Conservation (phyloP, 2,888 invertebrate species). For the Sminthurides aquaticus region DNA sequence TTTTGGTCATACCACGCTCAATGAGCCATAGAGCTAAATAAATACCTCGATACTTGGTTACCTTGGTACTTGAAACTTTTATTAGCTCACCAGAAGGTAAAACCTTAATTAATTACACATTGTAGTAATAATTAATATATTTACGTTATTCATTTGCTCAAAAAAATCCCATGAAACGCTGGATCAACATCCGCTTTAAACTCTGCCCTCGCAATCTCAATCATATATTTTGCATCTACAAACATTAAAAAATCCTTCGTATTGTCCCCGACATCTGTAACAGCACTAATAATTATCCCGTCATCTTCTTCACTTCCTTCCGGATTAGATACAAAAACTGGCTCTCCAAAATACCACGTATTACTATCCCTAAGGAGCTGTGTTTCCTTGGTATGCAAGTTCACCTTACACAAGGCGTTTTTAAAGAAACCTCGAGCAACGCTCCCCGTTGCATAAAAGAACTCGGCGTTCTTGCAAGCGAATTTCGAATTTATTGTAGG, state of each 20-base stretch:
- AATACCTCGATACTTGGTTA: too few species aligned
- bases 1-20: too few species aligned
- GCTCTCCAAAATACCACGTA: constrained; percentile 26
- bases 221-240: constrained; percentile 47
- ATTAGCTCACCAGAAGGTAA: too few species aligned
- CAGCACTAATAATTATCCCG: constrained; percentile 46
- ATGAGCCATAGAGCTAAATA: too few species aligned
- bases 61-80: too few species aligned
- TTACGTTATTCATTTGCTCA: too few species aligned
- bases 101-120: too few species aligned
- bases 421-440: constrained; percentile 18
- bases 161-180: constrained; percentile 45
- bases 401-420: constrained; percentile 30
- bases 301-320: constrained; percentile 49
- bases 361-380: constrained; percentile 25
- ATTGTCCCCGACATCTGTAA: constrained; percentile 43
- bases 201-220: constrained; percentile 46
- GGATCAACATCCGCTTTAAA: constrained; percentile 44
- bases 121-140: too few species aligned
- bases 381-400: constrained; percentile 21
- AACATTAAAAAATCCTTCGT: constrained; percentile 45
- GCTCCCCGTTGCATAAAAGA: constrained; percentile 48
- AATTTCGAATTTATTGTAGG: constrained; percentile 49
- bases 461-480: constrained; percentile 47
- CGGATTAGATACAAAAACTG: constrained; percentile 21